A percentile compares a stretch with the other conserved stretches of the same genome.
phyloP scores from a whole-genome alignment of 2,888 invertebrate species.

The Caenorhabditis sp. region DNA sequence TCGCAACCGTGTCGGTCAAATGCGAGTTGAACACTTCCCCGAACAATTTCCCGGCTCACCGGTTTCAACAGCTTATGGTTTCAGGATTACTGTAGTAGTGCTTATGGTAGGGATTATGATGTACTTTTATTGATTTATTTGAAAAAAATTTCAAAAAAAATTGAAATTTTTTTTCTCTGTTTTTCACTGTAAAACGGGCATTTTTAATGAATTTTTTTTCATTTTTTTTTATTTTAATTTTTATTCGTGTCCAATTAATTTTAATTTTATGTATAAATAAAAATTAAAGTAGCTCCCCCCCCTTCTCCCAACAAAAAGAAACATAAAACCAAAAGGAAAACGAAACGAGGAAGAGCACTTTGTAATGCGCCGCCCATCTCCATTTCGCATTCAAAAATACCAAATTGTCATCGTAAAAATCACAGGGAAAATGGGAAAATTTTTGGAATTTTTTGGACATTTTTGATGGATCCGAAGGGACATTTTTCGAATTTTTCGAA shows the following conservation, averaged over 20 bases:
- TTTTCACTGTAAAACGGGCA: constrained; percentile 32
- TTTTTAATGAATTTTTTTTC: neutral
- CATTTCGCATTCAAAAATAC: neutral
- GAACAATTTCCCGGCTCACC: constrained; percentile 58
- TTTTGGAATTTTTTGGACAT: neutral
- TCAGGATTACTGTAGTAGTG: constrained; percentile 5
- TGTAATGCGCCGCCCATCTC: constrained; percentile 1
- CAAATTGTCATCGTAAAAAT: constrained; percentile 7
- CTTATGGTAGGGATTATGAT: neutral
- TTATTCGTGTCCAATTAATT: neutral
- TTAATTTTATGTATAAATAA: constrained; percentile 7
- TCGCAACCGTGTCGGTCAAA: constrained; percentile 63
- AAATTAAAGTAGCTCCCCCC: too few species aligned
- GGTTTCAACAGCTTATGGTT: constrained; percentile 12
- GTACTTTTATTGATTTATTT: neutral
- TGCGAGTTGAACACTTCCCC: constrained; percentile 64
- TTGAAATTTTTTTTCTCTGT: neutral
- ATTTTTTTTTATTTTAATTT: neutral
- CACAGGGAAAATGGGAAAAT: neutral
- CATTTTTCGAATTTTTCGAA: too few species aligned
- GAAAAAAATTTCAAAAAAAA: too few species aligned
- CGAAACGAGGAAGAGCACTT: constrained; percentile 23
- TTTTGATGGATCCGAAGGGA: too few species aligned
- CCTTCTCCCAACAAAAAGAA: neutral
- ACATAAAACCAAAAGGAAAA: constrained; percentile 16